phyloP scores from a whole-genome alignment of 2,888 invertebrate genomes.

The Drosophila suboccidentalis region DNA sequence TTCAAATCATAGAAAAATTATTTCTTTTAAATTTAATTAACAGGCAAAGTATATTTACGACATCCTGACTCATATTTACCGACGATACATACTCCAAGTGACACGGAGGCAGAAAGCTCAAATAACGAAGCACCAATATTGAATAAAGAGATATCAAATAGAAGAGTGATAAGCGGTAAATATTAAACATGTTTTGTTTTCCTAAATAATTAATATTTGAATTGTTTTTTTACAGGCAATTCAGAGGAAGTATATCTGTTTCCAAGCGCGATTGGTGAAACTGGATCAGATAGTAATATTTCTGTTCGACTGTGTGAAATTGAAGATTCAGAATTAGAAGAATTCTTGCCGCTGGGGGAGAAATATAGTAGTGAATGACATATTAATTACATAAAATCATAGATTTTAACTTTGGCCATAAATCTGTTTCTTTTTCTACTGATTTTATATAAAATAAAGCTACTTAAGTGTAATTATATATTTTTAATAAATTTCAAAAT shows the following conservation, averaged over 20 bases:
- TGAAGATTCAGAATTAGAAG: constrained; percentile 93
- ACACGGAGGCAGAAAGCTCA: constrained; percentile 87
- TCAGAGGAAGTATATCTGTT: constrained; percentile 86
- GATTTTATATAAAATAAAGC: constrained; percentile 73
- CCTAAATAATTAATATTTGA: too few relatives aligned
- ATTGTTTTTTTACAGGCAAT: constrained; percentile 85
- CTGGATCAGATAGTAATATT: constrained; percentile 92
- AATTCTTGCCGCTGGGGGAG: constrained; percentile 75
- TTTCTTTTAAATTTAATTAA: constrained; percentile 10
- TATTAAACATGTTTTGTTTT: not conserved
- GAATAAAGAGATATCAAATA: constrained; percentile 87
- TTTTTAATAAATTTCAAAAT: constrained; percentile 35
- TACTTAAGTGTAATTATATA: constrained; percentile 47
- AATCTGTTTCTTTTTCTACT: constrained; percentile 73
- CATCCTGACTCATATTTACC: constrained; percentile 95
- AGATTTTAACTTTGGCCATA: constrained; percentile 62
- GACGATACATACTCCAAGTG: constrained; percentile 89
- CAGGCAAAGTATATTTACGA: constrained; percentile 90
- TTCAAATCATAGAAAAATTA: not conserved
- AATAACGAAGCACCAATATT: constrained; percentile 61
- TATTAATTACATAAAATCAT: constrained; percentile 62
- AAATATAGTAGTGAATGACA: constrained; percentile 66
- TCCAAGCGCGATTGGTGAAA: constrained; percentile 84
- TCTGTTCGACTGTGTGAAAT: constrained; percentile 96
- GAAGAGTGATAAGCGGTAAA: constrained; percentile 68